Evolutionary conservation across 2,888 invertebrate species (phyloP), one percentile per base, ranked within the genome.

Genomic region (Elysia crispata): DNA sequence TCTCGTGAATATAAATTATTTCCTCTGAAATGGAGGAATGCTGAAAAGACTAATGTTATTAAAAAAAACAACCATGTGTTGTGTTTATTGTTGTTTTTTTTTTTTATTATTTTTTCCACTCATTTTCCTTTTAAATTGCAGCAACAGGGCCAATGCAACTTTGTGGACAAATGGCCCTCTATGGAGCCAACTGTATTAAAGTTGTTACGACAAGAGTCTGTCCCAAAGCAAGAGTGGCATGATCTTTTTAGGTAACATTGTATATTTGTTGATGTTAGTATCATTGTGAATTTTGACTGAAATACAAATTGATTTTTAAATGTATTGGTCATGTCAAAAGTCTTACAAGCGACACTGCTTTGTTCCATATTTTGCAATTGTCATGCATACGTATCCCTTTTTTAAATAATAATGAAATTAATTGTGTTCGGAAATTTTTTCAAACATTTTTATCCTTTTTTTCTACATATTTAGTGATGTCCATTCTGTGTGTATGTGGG

Each of bases 121-220:
- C 49, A 23, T 25, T 49, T 23, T 50, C 25, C 15, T 60, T 41
- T 41, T 60, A 5, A 76, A 41, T 77, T 67, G 25, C 67, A 84
- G 84, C 95, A 95, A 92, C 96, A 95, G 93, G 95, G 95, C 85
- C 95, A 96, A 92, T 94, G 96, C 87, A 90, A 91, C 84, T 98
- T 98, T 92, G 98, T 98, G 92, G 97, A 97, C 90, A 97, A 98
- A 94, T 99, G 99, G 99, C 97, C 97, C 79, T 94, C 94, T 87
- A 98, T 98, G 96, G 95, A 97, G 85, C 97, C 97, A 18, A 97
- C 97, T 88, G 97, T 99, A 80, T 93, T 98, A 84, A 98, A 98
- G 93, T 94, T 99, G 82, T 93, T 99, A 74, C 95, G 97, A 90
- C 98, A 99, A 93, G 97, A 99, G 92, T 94, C 97, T 11, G 98